Evolutionary conservation across 2,888 invertebrate genomes (phyloP).

Genomic region (Lepidonotus clava): DNA sequence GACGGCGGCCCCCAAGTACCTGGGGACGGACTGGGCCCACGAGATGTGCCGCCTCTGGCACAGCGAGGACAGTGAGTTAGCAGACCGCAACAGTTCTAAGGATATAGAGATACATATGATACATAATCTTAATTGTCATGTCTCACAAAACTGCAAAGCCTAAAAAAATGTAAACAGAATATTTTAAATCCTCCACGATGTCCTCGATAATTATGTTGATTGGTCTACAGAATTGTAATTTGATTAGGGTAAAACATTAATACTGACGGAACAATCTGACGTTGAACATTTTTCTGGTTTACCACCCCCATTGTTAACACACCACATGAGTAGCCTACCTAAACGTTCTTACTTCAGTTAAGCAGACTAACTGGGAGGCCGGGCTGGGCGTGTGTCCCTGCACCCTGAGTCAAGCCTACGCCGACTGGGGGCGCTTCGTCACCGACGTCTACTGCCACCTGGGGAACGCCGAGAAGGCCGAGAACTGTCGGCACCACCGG

Average conservation of each 20-base stretch:
- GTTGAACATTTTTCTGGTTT: too few relatives aligned
- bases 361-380: neutral
- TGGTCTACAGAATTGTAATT: too few relatives aligned
- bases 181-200: too few relatives aligned
- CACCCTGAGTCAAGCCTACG: conserved; percentile 91
- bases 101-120: too few relatives aligned
- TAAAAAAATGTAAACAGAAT: too few relatives aligned
- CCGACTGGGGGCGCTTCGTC: conserved; percentile 95
- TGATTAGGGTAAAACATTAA: too few relatives aligned
- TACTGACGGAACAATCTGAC: too few relatives aligned
- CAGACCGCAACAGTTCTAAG: neutral
- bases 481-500: conserved; percentile 90
- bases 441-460: conserved; percentile 82
- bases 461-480: conserved; percentile 83
- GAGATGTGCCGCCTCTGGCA: conserved; percentile 95
- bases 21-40: conserved; percentile 91
- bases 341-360: neutral
- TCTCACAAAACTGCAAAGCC: too few relatives aligned
- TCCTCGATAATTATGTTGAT: too few relatives aligned
- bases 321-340: neutral
- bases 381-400: conserved; percentile 78
- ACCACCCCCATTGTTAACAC: too few relatives aligned
- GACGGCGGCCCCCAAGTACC: conserved; percentile 62
- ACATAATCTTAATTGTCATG: too few relatives aligned
- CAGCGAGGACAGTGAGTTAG: conserved; percentile 84